Conservation (phyloP, 2,113 vertebrate species). For the Notothenia rossii region DNA sequence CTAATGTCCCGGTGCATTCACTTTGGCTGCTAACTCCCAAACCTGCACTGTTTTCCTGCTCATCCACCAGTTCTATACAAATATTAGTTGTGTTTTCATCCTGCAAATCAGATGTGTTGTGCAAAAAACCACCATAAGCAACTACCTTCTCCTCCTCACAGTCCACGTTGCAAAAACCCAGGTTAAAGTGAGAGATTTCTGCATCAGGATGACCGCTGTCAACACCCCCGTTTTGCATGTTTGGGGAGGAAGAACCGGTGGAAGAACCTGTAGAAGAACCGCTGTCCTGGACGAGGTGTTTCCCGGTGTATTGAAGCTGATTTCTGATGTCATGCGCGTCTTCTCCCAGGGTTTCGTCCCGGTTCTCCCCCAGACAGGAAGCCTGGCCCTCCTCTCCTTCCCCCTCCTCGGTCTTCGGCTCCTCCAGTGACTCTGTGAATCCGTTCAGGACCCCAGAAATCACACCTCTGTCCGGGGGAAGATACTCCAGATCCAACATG, state of each 20-base stretch:
- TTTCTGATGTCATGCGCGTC: background rate
- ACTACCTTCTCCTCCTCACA: conserved; percentile 51
- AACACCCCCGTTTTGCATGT: conserved; percentile 65
- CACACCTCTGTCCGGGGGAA: conserved; percentile 51
- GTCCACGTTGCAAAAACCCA: conserved; percentile 21
- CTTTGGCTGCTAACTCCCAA: background rate
- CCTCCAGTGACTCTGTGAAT: conserved; percentile 69
- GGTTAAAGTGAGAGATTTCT: background rate
- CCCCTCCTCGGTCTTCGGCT: conserved; percentile 17
- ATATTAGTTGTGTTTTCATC: background rate
- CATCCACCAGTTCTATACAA: background rate
- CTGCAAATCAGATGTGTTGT: conserved; percentile 48
- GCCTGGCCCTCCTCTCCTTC: conserved; percentile 22
- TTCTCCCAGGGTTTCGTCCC: conserved; percentile 2
- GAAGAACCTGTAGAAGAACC: background rate
- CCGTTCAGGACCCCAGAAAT: conserved; percentile 73
- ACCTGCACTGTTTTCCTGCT: background rate
- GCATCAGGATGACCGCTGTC: background rate
- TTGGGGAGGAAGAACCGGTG: background rate
- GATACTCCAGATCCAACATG: conserved; percentile 51
- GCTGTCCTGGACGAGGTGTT: conserved; percentile 39
- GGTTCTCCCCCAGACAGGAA: conserved; percentile 50
- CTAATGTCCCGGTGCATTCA: background rate
- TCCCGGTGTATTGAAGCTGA: conserved; percentile 13
- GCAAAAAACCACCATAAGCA: conserved; percentile 80